phyloP scores from a whole-genome alignment of 2,888 invertebrate species.

The Smittia aterrima region DNA sequence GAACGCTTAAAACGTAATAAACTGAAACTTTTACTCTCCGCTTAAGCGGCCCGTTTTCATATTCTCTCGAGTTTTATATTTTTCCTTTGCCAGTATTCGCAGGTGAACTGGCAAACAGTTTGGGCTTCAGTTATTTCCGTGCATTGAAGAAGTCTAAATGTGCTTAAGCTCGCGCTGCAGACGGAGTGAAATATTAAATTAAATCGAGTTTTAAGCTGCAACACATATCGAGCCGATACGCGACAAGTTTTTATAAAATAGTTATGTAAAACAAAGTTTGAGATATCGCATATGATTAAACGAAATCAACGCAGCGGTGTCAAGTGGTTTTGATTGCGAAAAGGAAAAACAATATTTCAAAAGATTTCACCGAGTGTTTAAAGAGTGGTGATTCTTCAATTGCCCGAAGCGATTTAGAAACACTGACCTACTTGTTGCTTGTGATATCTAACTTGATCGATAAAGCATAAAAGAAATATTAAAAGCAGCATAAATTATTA shows the following conservation, averaged over 20 bases:
- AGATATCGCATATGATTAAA: background rate
- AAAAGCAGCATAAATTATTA: conserved; percentile 31
- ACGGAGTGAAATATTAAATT: conserved; percentile 1
- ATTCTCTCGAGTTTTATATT: background rate
- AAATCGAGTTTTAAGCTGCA: background rate
- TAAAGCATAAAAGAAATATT: background rate
- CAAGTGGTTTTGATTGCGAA: background rate
- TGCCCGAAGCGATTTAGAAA: conserved; percentile 15
- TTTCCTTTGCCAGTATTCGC: background rate
- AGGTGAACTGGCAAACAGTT: background rate
- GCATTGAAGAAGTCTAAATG: conserved; percentile 29
- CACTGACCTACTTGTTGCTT: conserved; percentile 30
- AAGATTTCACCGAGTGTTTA: background rate
- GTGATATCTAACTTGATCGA: background rate
- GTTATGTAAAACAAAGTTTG: conserved; percentile 31
- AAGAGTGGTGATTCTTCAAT: conserved; percentile 8
- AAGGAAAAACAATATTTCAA: background rate
- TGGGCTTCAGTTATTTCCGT: conserved; percentile 37
- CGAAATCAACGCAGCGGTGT: background rate
- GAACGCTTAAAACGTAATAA: too few species aligned
- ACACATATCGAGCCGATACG: background rate
- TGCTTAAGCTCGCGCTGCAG: conserved; percentile 15
- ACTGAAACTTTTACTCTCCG: background rate
- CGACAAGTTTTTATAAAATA: conserved; percentile 31
- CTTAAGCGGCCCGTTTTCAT: background rate